Base-by-base conservation (phyloP, 2,797 vertebrate species). In the Dicrostonyx torquatus region DNA sequence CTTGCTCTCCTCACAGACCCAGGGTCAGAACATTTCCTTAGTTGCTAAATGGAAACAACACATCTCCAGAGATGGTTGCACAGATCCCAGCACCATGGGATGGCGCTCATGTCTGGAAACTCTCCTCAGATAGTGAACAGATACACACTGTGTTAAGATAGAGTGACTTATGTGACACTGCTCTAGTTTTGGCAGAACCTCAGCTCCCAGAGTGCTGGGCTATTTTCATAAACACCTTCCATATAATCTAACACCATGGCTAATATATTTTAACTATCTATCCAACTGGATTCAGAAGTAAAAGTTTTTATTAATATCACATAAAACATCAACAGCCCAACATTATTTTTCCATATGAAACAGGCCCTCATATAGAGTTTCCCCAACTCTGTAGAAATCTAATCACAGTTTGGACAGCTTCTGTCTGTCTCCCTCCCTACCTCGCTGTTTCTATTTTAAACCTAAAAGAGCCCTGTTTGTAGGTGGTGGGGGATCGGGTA, bases 291-390 rank as follows among this genome's bases (percentile, higher is more conserved):
- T 83, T 95, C 48, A 89, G 20, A 91, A 93, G 26, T 73, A 89
- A 87, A 87, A 73, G 34, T 87, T 93, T 89, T 76, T 78, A 72
- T 84, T 86, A 89, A 24, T 90, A 53, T 80, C 66, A 55, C 60
- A 34, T 58, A 75, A 55, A 96, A 93, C n/a, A 26, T 43, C 50
- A 90, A 90, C 20, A 89, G 77, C 53, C 48, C 68, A 82, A 84
- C 29, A 82, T 85, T 40, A 84, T 90, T 95, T 96, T 94, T 87
- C 45, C 29, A 66, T 6, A 66, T 70, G 64, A 94, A 89, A 84
- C 37, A 90, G 50, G 9, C 62, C 24, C 73, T 92, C 53, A 93
- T 4, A 66, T 4, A 45, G 53, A 88, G 26, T 70, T 90, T 45
- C 85, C 24, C 48, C n/a, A 89, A 80, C 15, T 94, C 43, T 73